Evolutionary conservation across 30 jellyfish, hydroid and myxozoan species (phyloP), one percentile per base, ranked within the genome.

Genomic region (Turritopsis dohrnii): DNA sequence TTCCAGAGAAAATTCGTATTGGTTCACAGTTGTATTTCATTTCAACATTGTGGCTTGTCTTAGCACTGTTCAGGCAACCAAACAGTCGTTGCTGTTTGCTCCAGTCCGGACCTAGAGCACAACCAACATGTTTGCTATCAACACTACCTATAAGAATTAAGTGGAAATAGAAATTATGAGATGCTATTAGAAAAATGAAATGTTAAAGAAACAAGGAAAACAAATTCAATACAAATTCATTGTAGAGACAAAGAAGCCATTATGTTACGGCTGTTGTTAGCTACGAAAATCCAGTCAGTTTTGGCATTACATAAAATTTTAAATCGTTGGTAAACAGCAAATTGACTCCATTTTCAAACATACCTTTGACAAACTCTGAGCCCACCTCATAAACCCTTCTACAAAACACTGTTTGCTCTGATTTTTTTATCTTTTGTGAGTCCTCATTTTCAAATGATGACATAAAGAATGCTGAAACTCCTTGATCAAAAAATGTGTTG

Each of bases 21-120:
- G 87, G 72, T 84, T 92, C 95, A 82, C 96, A 88, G 22, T 82
- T 69, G 80, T 88, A 81, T 52, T 88, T 89, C 1, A 92, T 82
- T 27, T 81, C 83, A 0, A 92, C 93, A 1, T 65, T 74, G 20
- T 89, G 84, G 29, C 52, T 72, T 21, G 76, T 69, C 13, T 72
- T 27, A 3, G 69, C 5, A 29, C 8, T 25, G 22, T 66, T 84
- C 30, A 31, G 79, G 20, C 65, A 21, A 13, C 85, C 90, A 54
- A 52, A 75, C 90, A 88, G 88, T 29, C 72, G 53, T 1, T 60
- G 65, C 1, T 29, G 28, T 22, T 29, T 18, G 74, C 93, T 82
- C 99, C 99, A 94, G 73, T 94, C 99, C 52, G 99, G 99, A 9
- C 99, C 99, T 1, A 94, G 88, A 0, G 99, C 96, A 25, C 95